phyloP scores from a whole-genome alignment of 2,888 invertebrate species.

The Zelleria hepariella region DNA sequence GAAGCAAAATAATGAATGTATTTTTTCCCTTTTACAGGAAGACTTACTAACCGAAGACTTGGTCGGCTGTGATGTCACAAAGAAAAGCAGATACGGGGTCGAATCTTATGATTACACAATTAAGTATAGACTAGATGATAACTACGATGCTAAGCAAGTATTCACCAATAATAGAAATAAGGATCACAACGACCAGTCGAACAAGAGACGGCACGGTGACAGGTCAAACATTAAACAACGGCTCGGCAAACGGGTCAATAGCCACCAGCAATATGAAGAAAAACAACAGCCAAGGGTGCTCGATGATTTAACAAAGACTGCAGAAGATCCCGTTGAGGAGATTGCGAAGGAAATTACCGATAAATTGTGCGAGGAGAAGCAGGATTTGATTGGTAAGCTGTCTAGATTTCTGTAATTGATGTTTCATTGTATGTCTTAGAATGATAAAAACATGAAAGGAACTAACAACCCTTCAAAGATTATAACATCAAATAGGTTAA shows the following conservation, averaged over 20 bases:
- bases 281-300: constrained; percentile 72
- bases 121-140: constrained; percentile 74
- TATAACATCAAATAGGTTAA: no score
- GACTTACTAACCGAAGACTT: constrained; percentile 85
- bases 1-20: background rate
- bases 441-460: no score
- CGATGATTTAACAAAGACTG: constrained; percentile 67
- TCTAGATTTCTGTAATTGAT: constrained; percentile 5
- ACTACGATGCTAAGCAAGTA: constrained; percentile 47
- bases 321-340: constrained; percentile 67
- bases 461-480: no score
- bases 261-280: constrained; percentile 51
- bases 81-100: constrained; percentile 76
- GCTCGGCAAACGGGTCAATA: constrained; percentile 63
- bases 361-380: constrained; percentile 82
- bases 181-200: constrained; percentile 31
- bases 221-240: constrained; percentile 72
- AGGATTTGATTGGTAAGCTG: constrained; percentile 78
- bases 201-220: constrained; percentile 74
- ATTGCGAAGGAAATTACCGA: constrained; percentile 80
- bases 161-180: constrained; percentile 38
- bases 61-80: constrained; percentile 82
- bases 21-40: constrained; percentile 68
- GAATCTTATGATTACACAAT: constrained; percentile 83
- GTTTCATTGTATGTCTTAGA: no score